phyloP scores from a whole-genome alignment of 2,113 vertebrate genomes.

The Eubucco bourcierii region DNA sequence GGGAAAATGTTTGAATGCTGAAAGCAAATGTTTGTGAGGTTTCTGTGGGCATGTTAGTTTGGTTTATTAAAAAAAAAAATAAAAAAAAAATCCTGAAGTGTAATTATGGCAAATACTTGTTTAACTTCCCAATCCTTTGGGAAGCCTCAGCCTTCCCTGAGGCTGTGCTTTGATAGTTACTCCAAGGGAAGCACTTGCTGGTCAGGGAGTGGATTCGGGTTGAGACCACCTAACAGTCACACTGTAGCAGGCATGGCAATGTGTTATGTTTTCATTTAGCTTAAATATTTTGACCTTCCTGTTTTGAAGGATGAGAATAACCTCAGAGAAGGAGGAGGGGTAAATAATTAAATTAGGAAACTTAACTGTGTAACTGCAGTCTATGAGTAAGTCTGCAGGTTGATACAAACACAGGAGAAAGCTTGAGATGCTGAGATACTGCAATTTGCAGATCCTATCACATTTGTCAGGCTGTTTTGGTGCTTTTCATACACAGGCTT shows the following conservation, averaged over 20 bases:
- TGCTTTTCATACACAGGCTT: not conserved
- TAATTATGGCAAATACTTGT: not conserved
- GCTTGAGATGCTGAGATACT: not conserved
- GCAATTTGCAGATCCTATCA: not conserved
- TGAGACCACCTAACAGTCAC: constrained; percentile 58
- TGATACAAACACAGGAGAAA: not conserved
- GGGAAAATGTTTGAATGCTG: constrained; percentile 29
- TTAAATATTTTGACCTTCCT: constrained; percentile 57
- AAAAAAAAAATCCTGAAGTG: not conserved
- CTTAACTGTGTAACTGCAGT: not conserved
- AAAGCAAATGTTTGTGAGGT: constrained; percentile 41
- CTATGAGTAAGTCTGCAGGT: not conserved
- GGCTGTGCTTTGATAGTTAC: constrained; percentile 8
- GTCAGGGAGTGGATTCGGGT: not conserved
- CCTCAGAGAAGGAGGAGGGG: not conserved
- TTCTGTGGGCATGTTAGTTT: not conserved
- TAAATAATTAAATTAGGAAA: constrained; percentile 6
- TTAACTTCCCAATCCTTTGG: not conserved
- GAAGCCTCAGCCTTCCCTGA: not conserved
- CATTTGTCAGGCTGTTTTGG: not conserved
- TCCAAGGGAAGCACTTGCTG: constrained; percentile 22
- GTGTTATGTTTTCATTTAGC: constrained; percentile 50
- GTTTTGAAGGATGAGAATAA: constrained; percentile 43
- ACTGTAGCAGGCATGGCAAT: not conserved
- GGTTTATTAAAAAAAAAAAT: not conserved